Conservation (phyloP, 2,888 invertebrate genomes). For the Perithous albicinctus region DNA sequence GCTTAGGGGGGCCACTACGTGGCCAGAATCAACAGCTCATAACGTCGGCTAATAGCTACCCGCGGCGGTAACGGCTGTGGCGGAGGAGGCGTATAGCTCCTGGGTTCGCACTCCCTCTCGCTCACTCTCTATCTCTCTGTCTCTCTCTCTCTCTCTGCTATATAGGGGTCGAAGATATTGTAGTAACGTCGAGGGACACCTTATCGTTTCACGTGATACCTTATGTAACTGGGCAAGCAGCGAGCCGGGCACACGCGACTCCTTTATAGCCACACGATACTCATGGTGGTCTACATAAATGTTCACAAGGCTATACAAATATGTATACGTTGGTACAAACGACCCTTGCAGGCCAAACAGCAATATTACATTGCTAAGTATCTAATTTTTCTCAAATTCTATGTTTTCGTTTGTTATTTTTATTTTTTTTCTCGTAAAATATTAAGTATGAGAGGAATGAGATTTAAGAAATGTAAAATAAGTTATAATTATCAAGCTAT, state of each 20-base stretch:
- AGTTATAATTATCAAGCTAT: too few species aligned
- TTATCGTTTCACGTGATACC: slow-evolving; percentile 76
- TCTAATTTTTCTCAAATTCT: not conserved
- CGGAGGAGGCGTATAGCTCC: slow-evolving; percentile 17
- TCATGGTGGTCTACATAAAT: not conserved
- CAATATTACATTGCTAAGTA: not conserved
- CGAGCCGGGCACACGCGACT: slow-evolving; percentile 36
- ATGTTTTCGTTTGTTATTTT: too few species aligned
- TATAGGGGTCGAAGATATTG: slow-evolving; percentile 82
- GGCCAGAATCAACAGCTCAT: slow-evolving; percentile 85
- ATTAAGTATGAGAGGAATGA: too few species aligned
- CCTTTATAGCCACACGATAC: slow-evolving; percentile 18
- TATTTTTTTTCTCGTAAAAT: too few species aligned
- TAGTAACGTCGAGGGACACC: slow-evolving; percentile 82
- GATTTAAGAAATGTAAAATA: too few species aligned
- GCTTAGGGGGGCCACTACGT: slow-evolving; percentile 84
- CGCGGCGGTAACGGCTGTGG: slow-evolving; percentile 68
- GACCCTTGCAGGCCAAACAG: not conserved
- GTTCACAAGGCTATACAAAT: not conserved
- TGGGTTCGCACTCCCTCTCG: slow-evolving; percentile 8
- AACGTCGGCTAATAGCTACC: slow-evolving; percentile 84
- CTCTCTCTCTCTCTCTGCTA: too few species aligned
- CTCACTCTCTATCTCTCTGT: too few species aligned
- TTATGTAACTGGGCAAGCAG: slow-evolving; percentile 50
- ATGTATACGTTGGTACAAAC: not conserved